Conservation (phyloP, 2,888 invertebrate species). For the Phyllotreta cruciferae region DNA sequence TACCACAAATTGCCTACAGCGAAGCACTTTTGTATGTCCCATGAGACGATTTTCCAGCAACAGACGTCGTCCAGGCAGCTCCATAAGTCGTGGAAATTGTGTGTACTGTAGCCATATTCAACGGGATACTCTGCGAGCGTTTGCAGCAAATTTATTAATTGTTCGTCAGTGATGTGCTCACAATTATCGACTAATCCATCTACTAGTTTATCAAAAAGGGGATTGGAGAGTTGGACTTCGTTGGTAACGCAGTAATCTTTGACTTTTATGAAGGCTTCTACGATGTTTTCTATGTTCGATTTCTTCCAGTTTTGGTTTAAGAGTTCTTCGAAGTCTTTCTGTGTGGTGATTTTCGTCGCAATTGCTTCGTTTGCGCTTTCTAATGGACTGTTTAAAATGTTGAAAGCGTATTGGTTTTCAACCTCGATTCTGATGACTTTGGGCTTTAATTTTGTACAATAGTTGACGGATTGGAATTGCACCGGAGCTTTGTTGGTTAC, state of each 20-base stretch:
- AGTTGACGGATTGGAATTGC: not conserved
- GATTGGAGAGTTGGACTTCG: conserved; percentile 52
- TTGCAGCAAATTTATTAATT: conserved; percentile 65
- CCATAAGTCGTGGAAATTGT: conserved; percentile 72
- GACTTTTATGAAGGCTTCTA: conserved; percentile 50
- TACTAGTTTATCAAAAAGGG: conserved; percentile 55
- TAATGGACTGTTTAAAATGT: not conserved
- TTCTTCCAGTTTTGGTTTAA: conserved; percentile 48
- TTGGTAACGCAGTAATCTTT: conserved; percentile 49
- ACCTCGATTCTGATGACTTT: too few species aligned
- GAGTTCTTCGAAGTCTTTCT: conserved; percentile 34
- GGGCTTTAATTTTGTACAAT: conserved; percentile 1
- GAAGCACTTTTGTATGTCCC: conserved; percentile 66
- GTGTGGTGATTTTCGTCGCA: not conserved
- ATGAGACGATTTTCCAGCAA: conserved; percentile 58
- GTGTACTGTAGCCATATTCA: conserved; percentile 60
- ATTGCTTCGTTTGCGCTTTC: not conserved
- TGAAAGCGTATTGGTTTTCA: conserved; percentile 5
- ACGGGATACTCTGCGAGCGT: conserved; percentile 65
- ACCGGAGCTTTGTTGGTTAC: not conserved
- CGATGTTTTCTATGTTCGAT: conserved; percentile 49
- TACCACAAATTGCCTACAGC: conserved; percentile 71
- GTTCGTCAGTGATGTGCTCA: conserved; percentile 64
- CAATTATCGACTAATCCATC: conserved; percentile 62
- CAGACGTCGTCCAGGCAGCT: conserved; percentile 73